phyloP scores from a whole-genome alignment of 1,140 invertebrate genomes.

The Drosophila funebris region DNA sequence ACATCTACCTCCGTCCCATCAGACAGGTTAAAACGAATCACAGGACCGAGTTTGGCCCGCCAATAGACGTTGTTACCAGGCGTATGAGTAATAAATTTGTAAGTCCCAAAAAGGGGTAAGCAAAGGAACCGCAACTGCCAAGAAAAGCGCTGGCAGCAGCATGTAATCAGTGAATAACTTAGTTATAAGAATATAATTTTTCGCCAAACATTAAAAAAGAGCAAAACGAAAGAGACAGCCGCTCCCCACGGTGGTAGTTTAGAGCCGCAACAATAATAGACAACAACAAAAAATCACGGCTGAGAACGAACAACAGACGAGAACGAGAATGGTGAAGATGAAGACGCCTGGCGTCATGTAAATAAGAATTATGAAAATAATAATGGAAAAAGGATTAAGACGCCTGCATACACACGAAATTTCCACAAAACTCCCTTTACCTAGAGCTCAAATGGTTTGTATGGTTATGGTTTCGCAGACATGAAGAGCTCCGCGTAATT shows the following conservation, averaged over 20 bases:
- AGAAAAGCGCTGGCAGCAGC: constrained; percentile 18
- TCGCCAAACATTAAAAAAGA: constrained; percentile 67
- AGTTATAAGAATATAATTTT: constrained; percentile 83
- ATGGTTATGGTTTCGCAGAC: constrained; percentile 43
- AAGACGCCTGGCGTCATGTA: constrained; percentile 79
- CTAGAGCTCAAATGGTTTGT: constrained; percentile 17
- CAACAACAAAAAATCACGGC: constrained; percentile 67
- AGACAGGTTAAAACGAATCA: background rate
- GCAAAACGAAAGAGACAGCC: constrained; percentile 54
- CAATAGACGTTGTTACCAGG: constrained; percentile 24
- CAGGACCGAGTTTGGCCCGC: background rate
- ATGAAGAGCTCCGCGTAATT: constrained; percentile 63
- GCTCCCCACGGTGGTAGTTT: constrained; percentile 17
- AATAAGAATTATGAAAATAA: constrained; percentile 84
- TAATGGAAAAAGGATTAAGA: constrained; percentile 84
- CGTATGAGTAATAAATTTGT: constrained; percentile 69
- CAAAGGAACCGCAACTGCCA: constrained; percentile 45
- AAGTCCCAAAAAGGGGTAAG: constrained; percentile 58
- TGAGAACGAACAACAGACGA: background rate
- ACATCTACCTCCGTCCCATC: background rate
- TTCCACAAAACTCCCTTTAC: constrained; percentile 12
- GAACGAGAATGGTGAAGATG: constrained; percentile 19
- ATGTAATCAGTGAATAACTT: constrained; percentile 80
- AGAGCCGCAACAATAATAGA: constrained; percentile 58
- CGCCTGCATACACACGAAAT: constrained; percentile 47